Percentiles rank a stretch among this genome's conserved stretches.
These are phyloP conservation scores for Homarus gammarus DNA, from an alignment of 2,888 invertebrate species.

Conservation along the genomic window DNA sequence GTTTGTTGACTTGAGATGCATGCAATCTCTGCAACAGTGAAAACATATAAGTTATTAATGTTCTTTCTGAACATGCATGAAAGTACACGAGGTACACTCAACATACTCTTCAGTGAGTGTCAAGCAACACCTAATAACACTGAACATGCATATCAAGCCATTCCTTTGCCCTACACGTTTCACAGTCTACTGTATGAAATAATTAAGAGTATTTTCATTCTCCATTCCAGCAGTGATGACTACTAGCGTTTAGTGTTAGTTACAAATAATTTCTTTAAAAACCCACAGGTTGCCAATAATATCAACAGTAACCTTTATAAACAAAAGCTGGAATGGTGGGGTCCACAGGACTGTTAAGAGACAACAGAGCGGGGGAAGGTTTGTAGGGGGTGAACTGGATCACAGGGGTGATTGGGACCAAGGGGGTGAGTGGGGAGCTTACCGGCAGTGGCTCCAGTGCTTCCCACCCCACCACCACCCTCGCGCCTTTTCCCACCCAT, in stretches of 20 bases:
- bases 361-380: background rate
- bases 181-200: conserved; percentile 9
- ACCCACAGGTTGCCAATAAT: background rate
- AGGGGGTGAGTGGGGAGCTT: conserved; percentile 34
- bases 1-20: conserved; percentile 79
- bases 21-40: conserved; percentile 78
- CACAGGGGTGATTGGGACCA: background rate
- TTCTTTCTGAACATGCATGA: background rate
- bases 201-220: background rate
- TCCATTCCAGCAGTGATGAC: conserved; percentile 14
- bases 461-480: conserved; percentile 32
- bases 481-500: conserved; percentile 33
- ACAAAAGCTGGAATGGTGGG: conserved; percentile 15
- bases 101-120: background rate
- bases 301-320: background rate
- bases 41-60: background rate
- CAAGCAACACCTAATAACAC: conserved; percentile 28
- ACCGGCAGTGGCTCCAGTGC: conserved; percentile 52
- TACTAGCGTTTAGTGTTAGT: background rate
- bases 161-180: conserved; percentile 27
- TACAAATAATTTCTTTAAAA: background rate
- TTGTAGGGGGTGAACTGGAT: background rate
- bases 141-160: conserved; percentile 29
- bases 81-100: background rate
- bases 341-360: background rate